Evolutionary conservation across 35 echinoderm and acorn worm species (phyloP).

Genomic region (Ophiothrix spiculata): DNA sequence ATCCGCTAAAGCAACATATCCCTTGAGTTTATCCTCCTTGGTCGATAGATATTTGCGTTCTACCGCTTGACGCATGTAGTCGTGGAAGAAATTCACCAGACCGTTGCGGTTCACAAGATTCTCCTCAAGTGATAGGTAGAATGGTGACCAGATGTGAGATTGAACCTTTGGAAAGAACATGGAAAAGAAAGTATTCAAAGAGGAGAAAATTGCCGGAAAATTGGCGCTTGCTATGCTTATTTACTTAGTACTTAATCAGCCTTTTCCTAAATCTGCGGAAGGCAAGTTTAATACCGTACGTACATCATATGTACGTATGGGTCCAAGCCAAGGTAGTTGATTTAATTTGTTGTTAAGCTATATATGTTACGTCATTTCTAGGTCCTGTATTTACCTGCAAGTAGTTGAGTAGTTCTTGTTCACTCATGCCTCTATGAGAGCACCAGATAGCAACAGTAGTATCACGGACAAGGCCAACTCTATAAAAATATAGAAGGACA

Average conservation of each 20-base stretch:
- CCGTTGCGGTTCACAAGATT: constrained; percentile 93
- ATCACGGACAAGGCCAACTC: constrained; percentile 66
- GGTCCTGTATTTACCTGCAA: too few species aligned
- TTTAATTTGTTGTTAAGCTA: too few species aligned
- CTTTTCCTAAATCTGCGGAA: too few species aligned
- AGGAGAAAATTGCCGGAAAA: too few species aligned
- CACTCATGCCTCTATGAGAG: constrained; percentile 75
- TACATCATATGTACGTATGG: too few species aligned
- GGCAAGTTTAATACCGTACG: too few species aligned
- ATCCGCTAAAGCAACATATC: constrained; percentile 58
- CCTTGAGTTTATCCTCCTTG: constrained; percentile 43
- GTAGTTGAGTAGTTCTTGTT: constrained; percentile 61
- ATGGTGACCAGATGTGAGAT: constrained; percentile 72
- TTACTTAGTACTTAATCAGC: constrained; percentile 48
- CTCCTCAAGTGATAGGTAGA: constrained; percentile 86
- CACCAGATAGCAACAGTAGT: constrained; percentile 78
- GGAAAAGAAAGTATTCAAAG: too few species aligned
- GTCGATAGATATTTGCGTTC: constrained; percentile 77
- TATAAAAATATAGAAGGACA: too few species aligned
- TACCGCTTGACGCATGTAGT: constrained; percentile 86
- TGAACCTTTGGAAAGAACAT: too few species aligned
- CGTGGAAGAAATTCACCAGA: constrained; percentile 94
- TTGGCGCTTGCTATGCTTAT: neutral
- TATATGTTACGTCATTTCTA: too few species aligned
- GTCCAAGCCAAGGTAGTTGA: too few species aligned